phyloP scores from a whole-genome alignment of 2,797 vertebrate species.

The Pipistrellus kuhlii region DNA sequence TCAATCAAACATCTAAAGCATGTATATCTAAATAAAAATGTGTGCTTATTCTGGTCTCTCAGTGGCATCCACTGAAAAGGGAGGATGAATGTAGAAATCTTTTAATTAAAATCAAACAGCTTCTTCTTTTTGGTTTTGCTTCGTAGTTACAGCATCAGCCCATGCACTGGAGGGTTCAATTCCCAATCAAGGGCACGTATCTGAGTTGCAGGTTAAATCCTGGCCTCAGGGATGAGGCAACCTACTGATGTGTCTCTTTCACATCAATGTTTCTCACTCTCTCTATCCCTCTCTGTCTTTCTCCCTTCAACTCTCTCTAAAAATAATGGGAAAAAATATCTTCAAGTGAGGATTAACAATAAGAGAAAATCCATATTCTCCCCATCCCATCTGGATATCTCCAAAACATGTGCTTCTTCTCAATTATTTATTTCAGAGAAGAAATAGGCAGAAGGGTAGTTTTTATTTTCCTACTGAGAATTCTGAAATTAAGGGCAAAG shows the following conservation, averaged over 20 bases:
- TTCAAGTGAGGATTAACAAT: not conserved
- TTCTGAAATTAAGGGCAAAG: conserved; percentile 40
- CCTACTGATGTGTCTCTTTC: not conserved
- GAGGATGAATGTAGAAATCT: not conserved
- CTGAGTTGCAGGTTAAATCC: not conserved
- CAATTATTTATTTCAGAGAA: not conserved
- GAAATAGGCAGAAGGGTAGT: not conserved
- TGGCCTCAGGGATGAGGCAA: not conserved
- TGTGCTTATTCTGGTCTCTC: conserved; percentile 33
- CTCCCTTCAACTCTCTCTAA: not conserved
- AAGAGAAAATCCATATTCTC: not conserved
- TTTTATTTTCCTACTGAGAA: conserved; percentile 59
- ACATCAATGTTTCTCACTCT: not conserved
- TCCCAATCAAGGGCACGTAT: not conserved
- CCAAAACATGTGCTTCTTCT: not conserved
- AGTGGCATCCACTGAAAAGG: not conserved
- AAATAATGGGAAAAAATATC: not conserved
- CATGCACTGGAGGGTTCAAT: not conserved
- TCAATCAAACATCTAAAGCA: conserved; percentile 10
- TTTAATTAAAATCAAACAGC: conserved; percentile 45
- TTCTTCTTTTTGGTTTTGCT: conserved; percentile 19
- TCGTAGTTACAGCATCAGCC: not conserved
- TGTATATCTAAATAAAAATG: conserved; percentile 15
- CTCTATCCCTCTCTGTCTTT: not conserved
- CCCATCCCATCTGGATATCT: not conserved